A percentile compares a stretch with the other conserved stretches of the same genome.
These are phyloP conservation scores for Tenthredo notha DNA, from an alignment of 2,888 invertebrate species.

Conservation along the genomic window DNA sequence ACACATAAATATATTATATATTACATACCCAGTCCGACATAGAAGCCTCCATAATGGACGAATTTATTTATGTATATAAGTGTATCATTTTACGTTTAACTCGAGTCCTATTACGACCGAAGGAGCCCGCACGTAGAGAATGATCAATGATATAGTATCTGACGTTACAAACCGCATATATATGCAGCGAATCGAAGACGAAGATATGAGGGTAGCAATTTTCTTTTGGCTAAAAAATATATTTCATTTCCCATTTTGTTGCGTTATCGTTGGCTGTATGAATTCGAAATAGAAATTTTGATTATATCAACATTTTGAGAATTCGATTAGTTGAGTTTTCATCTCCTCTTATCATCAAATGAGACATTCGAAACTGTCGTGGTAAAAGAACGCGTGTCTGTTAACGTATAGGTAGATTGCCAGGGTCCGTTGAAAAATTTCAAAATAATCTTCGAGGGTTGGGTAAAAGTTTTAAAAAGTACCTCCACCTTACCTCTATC, in stretches of 20 bases:
- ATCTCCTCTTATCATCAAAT: neutral
- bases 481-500: neutral
- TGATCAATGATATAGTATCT: slow-evolving; percentile 36
- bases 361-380: neutral
- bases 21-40: slow-evolving; percentile 7
- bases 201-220: neutral
- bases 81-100: slow-evolving; percentile 50
- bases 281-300: neutral
- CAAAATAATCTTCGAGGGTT: slow-evolving; percentile 14
- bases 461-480: slow-evolving; percentile 27
- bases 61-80: slow-evolving; percentile 42
- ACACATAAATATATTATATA: neutral
- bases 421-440: slow-evolving; percentile 16
- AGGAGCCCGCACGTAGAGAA: slow-evolving; percentile 27
- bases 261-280: neutral
- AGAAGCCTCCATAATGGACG: slow-evolving; percentile 39
- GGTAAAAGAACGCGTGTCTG: neutral
- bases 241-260: neutral
- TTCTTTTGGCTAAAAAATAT: neutral
- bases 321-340: neutral
- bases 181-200: neutral
- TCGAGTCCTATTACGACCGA: slow-evolving; percentile 19
- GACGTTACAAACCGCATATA: neutral
- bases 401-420: neutral
- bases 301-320: neutral